A percentile compares a stretch with the other conserved stretches of the same genome.
These are phyloP conservation scores for Crenichthys baileyi DNA, from an alignment of 2,797 vertebrate genomes.

Conservation along the genomic window DNA sequence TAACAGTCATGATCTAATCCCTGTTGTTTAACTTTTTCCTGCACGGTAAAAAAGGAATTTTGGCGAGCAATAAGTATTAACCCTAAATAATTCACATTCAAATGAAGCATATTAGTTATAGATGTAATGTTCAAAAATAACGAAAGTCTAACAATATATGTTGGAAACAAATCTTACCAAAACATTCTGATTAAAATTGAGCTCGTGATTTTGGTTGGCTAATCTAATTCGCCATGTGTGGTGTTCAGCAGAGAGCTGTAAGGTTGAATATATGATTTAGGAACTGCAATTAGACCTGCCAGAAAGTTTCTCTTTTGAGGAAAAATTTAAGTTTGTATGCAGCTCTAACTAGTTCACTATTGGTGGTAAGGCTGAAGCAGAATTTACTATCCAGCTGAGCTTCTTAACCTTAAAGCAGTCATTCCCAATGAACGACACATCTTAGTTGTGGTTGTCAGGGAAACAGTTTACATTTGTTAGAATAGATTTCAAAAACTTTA, in stretches of 20 bases:
- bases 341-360: neutral
- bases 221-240: neutral
- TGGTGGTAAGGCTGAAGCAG: neutral
- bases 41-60: neutral
- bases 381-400: neutral
- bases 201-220: neutral
- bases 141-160: neutral
- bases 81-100: no score
- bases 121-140: neutral
- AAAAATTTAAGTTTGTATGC: no score
- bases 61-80: neutral
- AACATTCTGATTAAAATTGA: neutral
- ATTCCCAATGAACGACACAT: neutral
- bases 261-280: neutral
- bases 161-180: neutral
- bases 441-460: neutral
- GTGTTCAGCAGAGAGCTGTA: neutral
- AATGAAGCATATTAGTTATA: neutral
- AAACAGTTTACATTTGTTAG: neutral
- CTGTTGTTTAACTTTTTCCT: conserved; percentile 41
- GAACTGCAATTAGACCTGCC: neutral
- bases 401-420: neutral
- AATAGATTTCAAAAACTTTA: neutral
- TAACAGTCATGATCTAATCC: conserved; percentile 42
- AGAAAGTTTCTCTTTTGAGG: neutral